Base-by-base conservation (phyloP, 2,797 vertebrate species). In the Cossypha heuglini region DNA sequence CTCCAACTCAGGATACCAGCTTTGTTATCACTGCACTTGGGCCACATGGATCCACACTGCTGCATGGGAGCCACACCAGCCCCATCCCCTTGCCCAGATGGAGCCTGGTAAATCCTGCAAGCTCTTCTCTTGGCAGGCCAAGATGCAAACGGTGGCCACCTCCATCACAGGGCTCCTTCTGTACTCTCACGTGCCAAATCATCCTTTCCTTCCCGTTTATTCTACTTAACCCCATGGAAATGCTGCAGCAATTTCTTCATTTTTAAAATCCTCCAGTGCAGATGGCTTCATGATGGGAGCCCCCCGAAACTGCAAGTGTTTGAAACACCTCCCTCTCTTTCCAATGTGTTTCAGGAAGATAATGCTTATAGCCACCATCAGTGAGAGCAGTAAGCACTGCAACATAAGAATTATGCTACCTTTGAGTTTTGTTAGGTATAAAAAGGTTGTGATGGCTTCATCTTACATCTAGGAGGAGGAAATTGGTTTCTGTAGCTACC, bases 21-120 rank as follows among this genome's bases (percentile, higher is more conserved):
- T 90, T 61, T 35, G 28, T 48, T 10, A 3, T 37, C 40, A 8
- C 26, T 28, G 15, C 18, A 1, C 35, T 55, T 33, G 59, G 22
- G 40, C n/a, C 33, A 10, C 33, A 5, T 1, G 58, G 49, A 42
- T 66, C 31, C 29, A 4, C 16, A 3, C 1, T 0, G 4, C 42
- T 64, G 45, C 1, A 0, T 4, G 33, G 61, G 42, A 81, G 69
- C 26, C 24, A 18, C 42, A 26, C 18, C 16, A 21, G 8, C 16
- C 5, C 17, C 6, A 5, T 58, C 3, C 12, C 31, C 37, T 66
- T 59, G 20, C 45, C 12, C 40, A 20, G 35, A 16, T 1, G 1
- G 40, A 72, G 8, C 4, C 16, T 77, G 46, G 20, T 61, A 57
- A 48, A 52, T 49, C 68, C 38, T 46, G n/a, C 13, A 64, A 57